Evolutionary conservation across 2,888 invertebrate species (phyloP).

Genomic region (Chymomyza amoena): DNA sequence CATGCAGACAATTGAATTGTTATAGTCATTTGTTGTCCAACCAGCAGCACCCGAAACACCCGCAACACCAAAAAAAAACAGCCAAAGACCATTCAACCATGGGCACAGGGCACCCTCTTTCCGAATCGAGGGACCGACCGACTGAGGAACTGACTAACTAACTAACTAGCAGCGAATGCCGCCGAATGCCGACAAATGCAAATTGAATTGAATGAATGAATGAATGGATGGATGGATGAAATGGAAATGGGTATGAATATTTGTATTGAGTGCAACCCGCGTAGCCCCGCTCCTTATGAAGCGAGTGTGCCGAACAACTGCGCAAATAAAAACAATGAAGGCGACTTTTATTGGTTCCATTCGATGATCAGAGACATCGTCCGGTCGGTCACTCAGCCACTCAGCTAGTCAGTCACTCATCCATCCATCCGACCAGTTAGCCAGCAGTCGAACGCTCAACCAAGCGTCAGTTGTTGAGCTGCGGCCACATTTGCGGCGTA

Average conservation of each 20-base stretch:
- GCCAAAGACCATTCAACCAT: constrained; percentile 7
- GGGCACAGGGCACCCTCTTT: background rate
- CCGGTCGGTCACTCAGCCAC: constrained; percentile 18
- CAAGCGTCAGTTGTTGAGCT: constrained; percentile 30
- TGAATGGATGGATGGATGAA: background rate
- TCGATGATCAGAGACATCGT: constrained; percentile 70
- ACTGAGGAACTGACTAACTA: background rate
- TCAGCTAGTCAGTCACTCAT: background rate
- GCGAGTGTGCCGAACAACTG: constrained; percentile 18
- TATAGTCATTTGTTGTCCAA: constrained; percentile 19
- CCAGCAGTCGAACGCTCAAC: constrained; percentile 29
- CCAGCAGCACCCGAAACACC: background rate
- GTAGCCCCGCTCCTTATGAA: constrained; percentile 14
- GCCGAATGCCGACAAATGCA: constrained; percentile 50
- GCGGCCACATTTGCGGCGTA: constrained; percentile 51
- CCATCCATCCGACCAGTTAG: background rate
- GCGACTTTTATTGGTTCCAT: constrained; percentile 76
- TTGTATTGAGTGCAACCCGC: constrained; percentile 48
- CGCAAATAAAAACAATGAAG: constrained; percentile 69
- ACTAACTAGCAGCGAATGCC: background rate
- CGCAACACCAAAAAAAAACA: background rate
- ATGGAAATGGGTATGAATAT: constrained; percentile 57
- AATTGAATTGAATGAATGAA: constrained; percentile 58
- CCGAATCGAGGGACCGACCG: constrained; percentile 19
- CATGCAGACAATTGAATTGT: constrained; percentile 65